These are phyloP conservation scores for Acanthoscelides obtectus DNA, from an alignment of 2,888 invertebrate species.

Conservation along the genomic window DNA sequence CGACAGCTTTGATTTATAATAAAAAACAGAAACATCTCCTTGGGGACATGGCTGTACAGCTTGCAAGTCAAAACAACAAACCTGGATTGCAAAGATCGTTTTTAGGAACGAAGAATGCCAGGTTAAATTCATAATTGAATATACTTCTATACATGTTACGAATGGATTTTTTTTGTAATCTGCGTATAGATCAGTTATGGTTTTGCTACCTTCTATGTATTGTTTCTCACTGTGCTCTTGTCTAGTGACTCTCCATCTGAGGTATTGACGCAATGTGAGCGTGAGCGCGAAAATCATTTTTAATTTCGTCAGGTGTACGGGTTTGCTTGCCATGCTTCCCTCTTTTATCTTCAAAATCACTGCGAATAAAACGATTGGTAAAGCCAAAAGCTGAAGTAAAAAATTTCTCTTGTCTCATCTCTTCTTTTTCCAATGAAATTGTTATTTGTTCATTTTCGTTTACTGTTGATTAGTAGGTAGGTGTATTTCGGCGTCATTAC, in stretches of 20 bases:
- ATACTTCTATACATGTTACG: slow-evolving; percentile 7
- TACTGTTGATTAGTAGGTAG: not conserved
- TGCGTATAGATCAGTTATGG: slow-evolving; percentile 1
- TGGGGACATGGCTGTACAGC: slow-evolving; percentile 4
- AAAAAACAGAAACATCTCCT: slow-evolving; percentile 6
- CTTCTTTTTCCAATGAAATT: not conserved
- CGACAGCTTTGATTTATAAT: slow-evolving; percentile 6
- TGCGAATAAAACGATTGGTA: slow-evolving; percentile 1
- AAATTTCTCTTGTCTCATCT: not conserved
- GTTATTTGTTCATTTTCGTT: not conserved
- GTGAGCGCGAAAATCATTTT: not conserved
- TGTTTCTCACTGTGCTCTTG: slow-evolving; percentile 3
- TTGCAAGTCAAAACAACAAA: slow-evolving; percentile 5
- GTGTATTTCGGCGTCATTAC: not conserved
- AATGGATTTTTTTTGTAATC: slow-evolving; percentile 10
- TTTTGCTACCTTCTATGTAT: slow-evolving; percentile 9
- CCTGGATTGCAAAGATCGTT: slow-evolving; percentile 12
- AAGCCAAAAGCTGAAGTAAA: not conserved
- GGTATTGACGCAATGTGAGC: slow-evolving; percentile 6
- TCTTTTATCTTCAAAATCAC: not conserved
- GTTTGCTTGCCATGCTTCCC: slow-evolving; percentile 1
- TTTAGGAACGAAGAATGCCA: slow-evolving; percentile 14
- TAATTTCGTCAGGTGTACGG: not conserved
- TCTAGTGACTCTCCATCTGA: slow-evolving; percentile 6
- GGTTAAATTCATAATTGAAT: too few species aligned